phyloP scores from a whole-genome alignment of 2,113 vertebrate genomes.

The Plotosus lineatus region DNA sequence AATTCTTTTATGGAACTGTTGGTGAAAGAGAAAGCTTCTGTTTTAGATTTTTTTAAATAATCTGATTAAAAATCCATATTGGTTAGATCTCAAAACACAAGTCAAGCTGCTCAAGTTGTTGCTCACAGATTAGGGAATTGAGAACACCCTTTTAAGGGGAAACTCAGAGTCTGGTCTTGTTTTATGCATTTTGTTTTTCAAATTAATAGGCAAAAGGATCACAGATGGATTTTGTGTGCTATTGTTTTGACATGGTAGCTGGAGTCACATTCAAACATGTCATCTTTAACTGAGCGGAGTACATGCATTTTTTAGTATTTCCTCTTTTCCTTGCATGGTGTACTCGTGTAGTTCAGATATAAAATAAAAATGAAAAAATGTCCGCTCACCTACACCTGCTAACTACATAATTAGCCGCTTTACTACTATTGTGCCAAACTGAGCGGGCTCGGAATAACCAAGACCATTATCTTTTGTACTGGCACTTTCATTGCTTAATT shows the following conservation, averaged over 20 bases:
- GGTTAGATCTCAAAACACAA: not conserved
- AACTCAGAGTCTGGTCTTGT: not conserved
- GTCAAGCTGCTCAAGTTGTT: no score
- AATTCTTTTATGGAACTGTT: not conserved
- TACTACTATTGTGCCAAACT: no score
- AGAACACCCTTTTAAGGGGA: no score
- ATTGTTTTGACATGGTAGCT: not conserved
- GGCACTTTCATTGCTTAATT: no score
- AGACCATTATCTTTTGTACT: no score
- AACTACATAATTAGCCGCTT: no score
- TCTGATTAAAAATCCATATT: not conserved
- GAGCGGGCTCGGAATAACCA: no score
- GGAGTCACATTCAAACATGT: not conserved
- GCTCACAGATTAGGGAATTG: not conserved
- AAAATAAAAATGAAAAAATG: not conserved
- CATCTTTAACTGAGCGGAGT: not conserved
- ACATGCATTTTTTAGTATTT: not conserved
- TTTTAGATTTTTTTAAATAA: not conserved
- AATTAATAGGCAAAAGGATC: not conserved
- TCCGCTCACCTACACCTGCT: not conserved
- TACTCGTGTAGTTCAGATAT: not conserved
- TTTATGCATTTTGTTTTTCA: not conserved
- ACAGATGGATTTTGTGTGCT: not conserved
- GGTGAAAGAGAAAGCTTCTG: not conserved
- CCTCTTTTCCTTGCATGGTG: not conserved